Conservation (phyloP, 2,888 invertebrate species). For the Apocheima hispidaria region DNA sequence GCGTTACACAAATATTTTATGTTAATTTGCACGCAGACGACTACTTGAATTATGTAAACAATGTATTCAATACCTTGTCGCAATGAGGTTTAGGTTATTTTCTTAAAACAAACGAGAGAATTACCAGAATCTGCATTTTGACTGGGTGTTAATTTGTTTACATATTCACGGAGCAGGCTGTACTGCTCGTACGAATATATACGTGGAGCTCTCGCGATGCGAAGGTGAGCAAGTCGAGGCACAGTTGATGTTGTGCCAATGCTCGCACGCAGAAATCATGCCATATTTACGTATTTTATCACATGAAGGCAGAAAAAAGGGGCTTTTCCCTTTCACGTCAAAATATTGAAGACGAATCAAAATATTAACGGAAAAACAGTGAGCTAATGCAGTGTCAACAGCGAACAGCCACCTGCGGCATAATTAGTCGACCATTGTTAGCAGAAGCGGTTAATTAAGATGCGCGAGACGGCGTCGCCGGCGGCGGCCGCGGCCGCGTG, state of each 20-base stretch:
- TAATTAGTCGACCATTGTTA: constrained; percentile 75
- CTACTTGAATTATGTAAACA: constrained; percentile 31
- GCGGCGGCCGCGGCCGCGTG: constrained; percentile 73
- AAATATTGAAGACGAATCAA: constrained; percentile 7
- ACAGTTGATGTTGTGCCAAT: constrained; percentile 75
- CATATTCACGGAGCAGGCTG: constrained; percentile 37
- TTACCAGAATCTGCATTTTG: constrained; percentile 7
- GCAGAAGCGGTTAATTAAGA: constrained; percentile 69
- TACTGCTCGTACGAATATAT: constrained; percentile 43
- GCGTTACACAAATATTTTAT: constrained; percentile 35
- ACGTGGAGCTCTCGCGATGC: constrained; percentile 53
- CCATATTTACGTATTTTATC: constrained; percentile 48
- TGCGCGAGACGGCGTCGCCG: constrained; percentile 67
- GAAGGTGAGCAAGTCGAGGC: constrained; percentile 73
- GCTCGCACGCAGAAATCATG: constrained; percentile 57
- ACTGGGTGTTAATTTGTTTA: constrained; percentile 37
- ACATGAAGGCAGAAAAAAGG: constrained; percentile 29
- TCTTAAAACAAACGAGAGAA: constrained; percentile 1
- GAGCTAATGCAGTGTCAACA: constrained; percentile 48
- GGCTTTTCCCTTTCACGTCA: constrained; percentile 19
- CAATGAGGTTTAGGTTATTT: constrained; percentile 11
- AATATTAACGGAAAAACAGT: constrained; percentile 30
- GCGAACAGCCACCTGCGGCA: constrained; percentile 61
- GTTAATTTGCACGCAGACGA: constrained; percentile 29
- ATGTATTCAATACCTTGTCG: constrained; percentile 24